Conservation (phyloP, 2,113 vertebrate species). For the Carassius carassius region DNA sequence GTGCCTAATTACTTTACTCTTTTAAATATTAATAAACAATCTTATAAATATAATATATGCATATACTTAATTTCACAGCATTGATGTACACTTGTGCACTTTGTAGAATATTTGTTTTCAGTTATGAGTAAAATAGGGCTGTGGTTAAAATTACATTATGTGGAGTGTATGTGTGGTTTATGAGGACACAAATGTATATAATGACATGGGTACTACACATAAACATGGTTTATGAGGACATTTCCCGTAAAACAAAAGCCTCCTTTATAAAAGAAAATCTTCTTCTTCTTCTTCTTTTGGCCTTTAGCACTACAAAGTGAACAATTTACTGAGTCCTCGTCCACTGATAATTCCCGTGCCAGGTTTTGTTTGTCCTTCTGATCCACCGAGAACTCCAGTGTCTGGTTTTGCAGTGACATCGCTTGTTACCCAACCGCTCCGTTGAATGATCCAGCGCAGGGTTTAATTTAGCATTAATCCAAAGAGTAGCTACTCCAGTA, state of each 20-base stretch:
- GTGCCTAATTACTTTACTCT: no score
- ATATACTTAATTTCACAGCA: neutral
- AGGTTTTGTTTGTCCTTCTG: constrained; percentile 58
- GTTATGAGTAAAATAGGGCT: neutral
- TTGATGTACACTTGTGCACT: neutral
- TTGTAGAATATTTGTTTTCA: neutral
- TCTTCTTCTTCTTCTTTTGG: neutral
- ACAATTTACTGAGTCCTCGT: neutral
- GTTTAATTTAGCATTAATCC: neutral
- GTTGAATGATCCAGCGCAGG: neutral
- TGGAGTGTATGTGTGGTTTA: no score
- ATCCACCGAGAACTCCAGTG: constrained; percentile 35
- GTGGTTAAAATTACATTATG: neutral
- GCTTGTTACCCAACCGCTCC: neutral
- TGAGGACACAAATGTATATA: no score
- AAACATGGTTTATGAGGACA: no score
- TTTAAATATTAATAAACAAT: no score
- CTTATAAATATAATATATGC: no score
- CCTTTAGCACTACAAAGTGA: neutral
- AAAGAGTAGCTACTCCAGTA: constrained; percentile 58
- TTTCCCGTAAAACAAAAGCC: no score
- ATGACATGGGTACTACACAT: no score
- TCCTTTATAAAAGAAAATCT: neutral
- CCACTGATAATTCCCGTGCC: constrained; percentile 61
- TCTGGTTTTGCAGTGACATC: neutral